Base-by-base conservation (phyloP, 2,113 vertebrate genomes). In the Aptenodytes patagonicus region DNA sequence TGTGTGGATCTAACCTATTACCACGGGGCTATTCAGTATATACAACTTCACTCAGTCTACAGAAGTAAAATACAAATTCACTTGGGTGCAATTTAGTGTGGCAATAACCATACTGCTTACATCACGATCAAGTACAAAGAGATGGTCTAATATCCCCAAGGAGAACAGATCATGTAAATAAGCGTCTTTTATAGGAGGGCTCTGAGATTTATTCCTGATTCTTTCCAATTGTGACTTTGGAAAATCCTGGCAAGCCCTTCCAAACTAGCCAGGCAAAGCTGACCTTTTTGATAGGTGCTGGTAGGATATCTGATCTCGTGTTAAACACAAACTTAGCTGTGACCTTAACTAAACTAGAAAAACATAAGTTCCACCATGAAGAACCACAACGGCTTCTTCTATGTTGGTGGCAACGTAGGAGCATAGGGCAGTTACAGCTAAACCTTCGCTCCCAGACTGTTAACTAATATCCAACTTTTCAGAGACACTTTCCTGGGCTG, bases 61-160 rank as follows among this genome's bases (percentile, higher is more conserved):
- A 60, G 72, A 94, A 94, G 49, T 91, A 87, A 97, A 96, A 96
- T 14, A 87, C 17, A 64, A 91, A 95, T 78, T 84, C 87, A 96
- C 77, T 81, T 62, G 83, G 77, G 87, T 78, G 55, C 83, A 94
- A 93, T 95, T 94, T 78, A 97, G 68, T 47, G 22, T 84, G 65
- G 62, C 72, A 92, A 89, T 91, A 96, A 91, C 87, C 72, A 75
- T 36, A 78, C 76, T 83, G 83, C 92, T 94, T 92, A 92, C 83
- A 96, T 66, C 89, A 78, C 3, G 26, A 96, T 89, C 83, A 89
- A 91, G 83, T 71, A 81, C 76, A 90, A 90, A 73, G 80, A 83
- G 61, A 49, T 79, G 83, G 91, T 82, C 91, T 87, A 91, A 95
- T 87, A 93, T 82, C 89, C 61, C 81, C 44, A 86, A 84, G 87